Percentiles rank a stretch among this genome's conserved stretches.
Conservation (phyloP, 2,797 vertebrate genomes). For the Anabacerthia variegaticeps region DNA sequence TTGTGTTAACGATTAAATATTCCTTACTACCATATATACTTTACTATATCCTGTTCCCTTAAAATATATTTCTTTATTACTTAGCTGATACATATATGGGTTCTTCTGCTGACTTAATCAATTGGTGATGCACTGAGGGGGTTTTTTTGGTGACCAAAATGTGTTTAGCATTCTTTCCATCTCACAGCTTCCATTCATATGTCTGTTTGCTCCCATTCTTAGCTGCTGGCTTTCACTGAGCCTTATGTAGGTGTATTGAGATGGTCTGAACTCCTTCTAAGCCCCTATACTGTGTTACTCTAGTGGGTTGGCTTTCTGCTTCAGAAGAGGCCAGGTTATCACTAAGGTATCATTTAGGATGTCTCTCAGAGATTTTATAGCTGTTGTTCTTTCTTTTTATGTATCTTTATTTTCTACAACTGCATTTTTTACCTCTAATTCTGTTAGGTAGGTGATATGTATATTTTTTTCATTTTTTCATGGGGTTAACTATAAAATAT, state of each 20-base stretch:
- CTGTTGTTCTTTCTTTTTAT: not conserved
- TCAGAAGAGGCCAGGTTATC: not conserved
- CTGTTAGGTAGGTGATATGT: not conserved
- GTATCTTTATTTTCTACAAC: not conserved
- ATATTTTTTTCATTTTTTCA: not conserved
- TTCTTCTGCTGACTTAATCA: not conserved
- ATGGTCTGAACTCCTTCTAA: not conserved
- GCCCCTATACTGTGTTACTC: not conserved
- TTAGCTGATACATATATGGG: not conserved
- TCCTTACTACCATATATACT: not conserved
- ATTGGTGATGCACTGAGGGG: not conserved
- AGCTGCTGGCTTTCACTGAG: not conserved
- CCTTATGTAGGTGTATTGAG: fast-evolving
- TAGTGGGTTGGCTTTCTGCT: not conserved
- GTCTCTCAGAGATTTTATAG: not conserved
- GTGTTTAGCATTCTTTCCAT: not conserved
- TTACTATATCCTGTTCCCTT: not conserved
- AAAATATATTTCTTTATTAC: not conserved
- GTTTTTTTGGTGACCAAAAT: not conserved
- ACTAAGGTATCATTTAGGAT: not conserved
- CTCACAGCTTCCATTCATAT: not conserved
- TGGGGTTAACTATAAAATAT: not conserved
- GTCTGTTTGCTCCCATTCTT: not conserved
- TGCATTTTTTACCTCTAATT: not conserved
- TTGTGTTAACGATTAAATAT: not conserved